Evolutionary conservation across 1,140 invertebrate species (phyloP), one percentile per base, ranked within the genome.

Genomic region (Eubasilissa regina): DNA sequence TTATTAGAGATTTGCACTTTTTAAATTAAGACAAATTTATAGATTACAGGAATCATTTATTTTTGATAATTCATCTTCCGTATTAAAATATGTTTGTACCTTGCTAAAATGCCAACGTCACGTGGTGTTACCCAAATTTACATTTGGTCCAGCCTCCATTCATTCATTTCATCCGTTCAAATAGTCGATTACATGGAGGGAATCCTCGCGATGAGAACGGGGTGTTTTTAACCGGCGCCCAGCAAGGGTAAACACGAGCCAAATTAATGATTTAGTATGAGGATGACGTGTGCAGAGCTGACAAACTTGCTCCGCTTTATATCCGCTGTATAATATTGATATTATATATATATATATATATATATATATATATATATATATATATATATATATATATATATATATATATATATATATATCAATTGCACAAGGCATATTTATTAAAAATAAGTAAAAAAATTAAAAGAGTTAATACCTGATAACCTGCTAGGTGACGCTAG

Each of bases 181-280:
- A 76, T 35, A 64, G 74, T 76, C 74, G 74, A 76, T 76, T 76
- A 76, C 62, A 45, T 44, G 25, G 55, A 62, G 74, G 21, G 74
- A 76, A 76, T 64, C 45, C n/a, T n/a, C 21, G 55, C 72, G 35
- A n/a, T 12, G 48, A 4, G 45, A 58, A 25, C 45, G n/a, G 25
- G 1, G 70, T 74, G 66, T 78, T 78, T 81, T 81, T 76, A 78
- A 19, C 56, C 9, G 17, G 43, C 64, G 35, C 58, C 48, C 47
- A 51, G 53, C 58, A 48, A 68, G 68, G 56, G 62, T 58, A 81
- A 68, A 75, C 72, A 75, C 21, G 43, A 74, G 68, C 77, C 55
- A 73, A 81, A 81, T 77, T 74, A 74, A 81, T 81, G 80, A 79
- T 81, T 81, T 79, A 81, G 77, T 79, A 77, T 79, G 77, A 77